Evolutionary conservation across 2,113 vertebrate species (phyloP), one percentile per base, ranked within the genome.

Genomic region (Notarius quadriscutis): DNA sequence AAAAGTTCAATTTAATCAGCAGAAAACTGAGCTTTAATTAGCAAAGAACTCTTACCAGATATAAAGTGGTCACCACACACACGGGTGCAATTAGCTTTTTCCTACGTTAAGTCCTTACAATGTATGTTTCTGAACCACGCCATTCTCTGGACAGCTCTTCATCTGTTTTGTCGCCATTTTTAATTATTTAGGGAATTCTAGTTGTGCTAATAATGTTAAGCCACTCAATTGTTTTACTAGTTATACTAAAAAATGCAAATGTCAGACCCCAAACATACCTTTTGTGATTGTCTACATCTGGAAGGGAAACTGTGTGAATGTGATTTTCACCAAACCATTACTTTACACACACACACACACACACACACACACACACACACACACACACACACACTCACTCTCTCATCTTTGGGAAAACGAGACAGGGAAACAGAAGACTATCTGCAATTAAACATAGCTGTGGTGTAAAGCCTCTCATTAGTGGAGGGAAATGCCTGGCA

Each of bases 371-470:
- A 51, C 48, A 51, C 72, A 34, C 72, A 15, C 72, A 27, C 34
- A 34, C 72, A 15, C 72, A 27, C 34, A 34, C 72, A 15, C 72
- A 27, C 34, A 34, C 72, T 6, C 72, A 27, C 34, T 17, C 72
- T 11, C 72, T 48, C 18, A 14, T 77, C 27, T 85, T 87, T 67
- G 25, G 63, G 50, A 81, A 78, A 65, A 72, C 27, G 82, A 87
- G 72, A 27, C 65, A 62, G 77, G 88, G 62, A 88, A 86, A 84
- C 62, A 80, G 86, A 60, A 55, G 51, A 62, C 63, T 63, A 77
- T 85, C 72, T 84, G 67, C 87, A 91, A 92, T 92, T 89, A 90
- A 90, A 89, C 25, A 60, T 86, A 90, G 89, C 85, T 88, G 88
- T 53, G 77, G 81, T 84, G 72, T 80, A 75, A 77, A 57, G 62